Evolutionary conservation across 2,113 vertebrate genomes (phyloP).

Genomic region (Phrynosoma blainvillii): DNA sequence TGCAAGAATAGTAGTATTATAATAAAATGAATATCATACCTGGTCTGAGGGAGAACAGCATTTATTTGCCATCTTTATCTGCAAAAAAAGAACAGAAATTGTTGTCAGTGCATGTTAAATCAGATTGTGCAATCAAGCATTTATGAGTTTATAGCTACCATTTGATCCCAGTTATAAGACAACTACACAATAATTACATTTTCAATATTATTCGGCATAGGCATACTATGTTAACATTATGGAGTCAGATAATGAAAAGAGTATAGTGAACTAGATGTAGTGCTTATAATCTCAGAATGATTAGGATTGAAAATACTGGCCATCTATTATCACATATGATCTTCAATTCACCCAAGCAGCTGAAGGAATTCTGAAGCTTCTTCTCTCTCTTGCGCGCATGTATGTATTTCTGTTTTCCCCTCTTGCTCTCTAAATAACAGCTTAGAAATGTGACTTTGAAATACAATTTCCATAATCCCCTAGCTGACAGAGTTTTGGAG

Average conservation of each 20-base stretch:
- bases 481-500: too few species aligned
- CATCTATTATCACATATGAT: background rate
- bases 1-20: too few species aligned
- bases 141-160: constrained; percentile 1
- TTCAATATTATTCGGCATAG: background rate
- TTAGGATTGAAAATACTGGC: background rate
- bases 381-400: too few species aligned
- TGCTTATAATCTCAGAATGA: background rate
- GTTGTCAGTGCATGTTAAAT: background rate
- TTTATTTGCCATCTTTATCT: constrained; percentile 91
- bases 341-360: background rate
- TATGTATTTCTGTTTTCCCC: too few species aligned
- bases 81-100: constrained; percentile 54
- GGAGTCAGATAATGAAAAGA: background rate
- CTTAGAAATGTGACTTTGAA: too few species aligned
- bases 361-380: background rate
- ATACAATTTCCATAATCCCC: too few species aligned
- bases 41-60: constrained; percentile 87
- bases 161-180: background rate
- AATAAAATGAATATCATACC: constrained; percentile 72
- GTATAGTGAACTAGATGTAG: too few species aligned
- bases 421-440: too few species aligned
- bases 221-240: background rate
- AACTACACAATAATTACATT: background rate
- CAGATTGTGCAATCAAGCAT: background rate